A percentile compares a stretch with the other conserved stretches of the same genome.
phyloP scores from a whole-genome alignment of 2,888 invertebrate genomes.

The Bombylius discolor region DNA sequence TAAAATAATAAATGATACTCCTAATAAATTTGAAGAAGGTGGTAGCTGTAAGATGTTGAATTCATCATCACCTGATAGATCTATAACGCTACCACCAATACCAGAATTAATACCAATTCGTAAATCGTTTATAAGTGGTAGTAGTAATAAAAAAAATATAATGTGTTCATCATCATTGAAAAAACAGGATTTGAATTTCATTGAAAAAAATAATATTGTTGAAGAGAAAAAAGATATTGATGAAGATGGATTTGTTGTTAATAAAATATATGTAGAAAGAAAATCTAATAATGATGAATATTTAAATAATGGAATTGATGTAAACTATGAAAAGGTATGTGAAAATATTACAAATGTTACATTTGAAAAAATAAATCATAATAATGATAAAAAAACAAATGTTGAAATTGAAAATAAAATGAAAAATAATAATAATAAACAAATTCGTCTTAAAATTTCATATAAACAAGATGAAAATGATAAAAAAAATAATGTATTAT shows the following conservation, averaged over 20 bases:
- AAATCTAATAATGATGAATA: neutral
- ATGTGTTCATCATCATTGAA: no score
- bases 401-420: neutral
- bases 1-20: neutral
- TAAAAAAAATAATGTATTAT: neutral
- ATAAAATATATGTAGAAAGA: neutral
- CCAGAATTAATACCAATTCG: constrained; percentile 18
- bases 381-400: neutral
- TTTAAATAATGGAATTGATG: neutral
- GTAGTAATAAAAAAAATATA: neutral
- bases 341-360: neutral
- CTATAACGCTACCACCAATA: constrained; percentile 13
- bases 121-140: constrained; percentile 3
- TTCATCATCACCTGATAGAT: neutral
- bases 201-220: neutral
- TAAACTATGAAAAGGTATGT: neutral
- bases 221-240: neutral
- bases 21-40: neutral
- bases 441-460: neutral
- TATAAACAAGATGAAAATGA: neutral
- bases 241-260: neutral
- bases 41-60: neutral
- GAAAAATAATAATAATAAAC: neutral
- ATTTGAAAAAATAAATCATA: neutral
- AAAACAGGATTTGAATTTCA: no score